Percentiles rank a stretch among this genome's conserved stretches.
These are phyloP conservation scores for Haliclona indistincta DNA, from an alignment of 37 sponge, comb jelly and placozoan species.

Conservation along the genomic window DNA sequence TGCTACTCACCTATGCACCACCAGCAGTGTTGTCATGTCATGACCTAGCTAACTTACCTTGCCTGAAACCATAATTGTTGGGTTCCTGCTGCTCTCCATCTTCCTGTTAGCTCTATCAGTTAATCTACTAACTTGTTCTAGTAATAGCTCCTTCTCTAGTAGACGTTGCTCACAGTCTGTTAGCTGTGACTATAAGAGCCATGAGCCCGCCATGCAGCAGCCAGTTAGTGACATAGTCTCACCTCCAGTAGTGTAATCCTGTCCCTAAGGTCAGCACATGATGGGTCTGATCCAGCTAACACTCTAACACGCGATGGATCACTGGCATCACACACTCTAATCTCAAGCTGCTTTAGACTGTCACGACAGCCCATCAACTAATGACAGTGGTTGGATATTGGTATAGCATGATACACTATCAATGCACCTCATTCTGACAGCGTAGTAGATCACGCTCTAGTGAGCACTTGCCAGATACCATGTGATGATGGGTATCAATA, in stretches of 20 bases:
- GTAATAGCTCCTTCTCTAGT: conserved; percentile 92
- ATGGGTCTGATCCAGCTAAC: conserved; percentile 66
- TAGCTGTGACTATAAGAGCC: conserved; percentile 51
- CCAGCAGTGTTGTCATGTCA: conserved; percentile 4
- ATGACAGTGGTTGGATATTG: not conserved
- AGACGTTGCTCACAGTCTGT: conserved; percentile 75
- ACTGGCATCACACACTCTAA: conserved; percentile 69
- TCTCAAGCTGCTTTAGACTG: conserved; percentile 57
- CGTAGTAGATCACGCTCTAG: conserved; percentile 64
- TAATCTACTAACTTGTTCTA: conserved; percentile 88
- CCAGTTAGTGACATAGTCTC: not conserved
- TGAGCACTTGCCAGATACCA: conserved; percentile 52
- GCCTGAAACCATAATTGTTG: conserved; percentile 36
- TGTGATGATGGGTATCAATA: conserved; percentile 59
- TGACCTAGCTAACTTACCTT: too few species aligned
- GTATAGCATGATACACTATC: not conserved
- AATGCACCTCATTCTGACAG: conserved; percentile 63
- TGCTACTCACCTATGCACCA: conserved; percentile 65
- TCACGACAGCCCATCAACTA: conserved; percentile 68
- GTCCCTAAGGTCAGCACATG: conserved; percentile 48
- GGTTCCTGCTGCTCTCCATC: conserved; percentile 31
- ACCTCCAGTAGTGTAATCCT: conserved; percentile 75
- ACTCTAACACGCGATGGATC: conserved; percentile 59
- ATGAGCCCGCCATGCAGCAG: not conserved
- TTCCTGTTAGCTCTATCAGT: conserved; percentile 58